Evolutionary conservation across 2,797 vertebrate genomes (phyloP).

Genomic region (Caiman crocodilus): DNA sequence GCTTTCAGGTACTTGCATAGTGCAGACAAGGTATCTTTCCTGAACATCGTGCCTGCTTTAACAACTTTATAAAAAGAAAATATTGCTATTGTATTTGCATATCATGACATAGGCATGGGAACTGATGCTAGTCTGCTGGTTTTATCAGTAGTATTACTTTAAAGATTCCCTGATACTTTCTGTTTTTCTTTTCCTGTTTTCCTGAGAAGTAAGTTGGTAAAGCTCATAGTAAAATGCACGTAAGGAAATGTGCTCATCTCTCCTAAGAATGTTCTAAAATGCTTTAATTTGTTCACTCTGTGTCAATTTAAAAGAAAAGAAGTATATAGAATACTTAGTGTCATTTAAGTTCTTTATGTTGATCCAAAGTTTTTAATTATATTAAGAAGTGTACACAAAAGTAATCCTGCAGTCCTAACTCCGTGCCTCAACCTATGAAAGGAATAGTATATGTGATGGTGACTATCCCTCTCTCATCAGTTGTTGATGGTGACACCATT

Average conservation of each 20-base stretch:
- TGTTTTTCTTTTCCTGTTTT: not conserved
- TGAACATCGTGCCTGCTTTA: not conserved
- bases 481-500: not conserved
- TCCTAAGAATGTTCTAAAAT: not conserved
- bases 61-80: not conserved
- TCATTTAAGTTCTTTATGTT: not conserved
- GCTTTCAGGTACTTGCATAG: not conserved
- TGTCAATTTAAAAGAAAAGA: not conserved
- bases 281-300: not conserved
- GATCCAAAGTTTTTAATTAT: not conserved
- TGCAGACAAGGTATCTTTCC: not conserved
- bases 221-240: not conserved
- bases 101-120: not conserved
- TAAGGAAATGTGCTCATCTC: not conserved
- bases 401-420: not conserved
- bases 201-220: not conserved
- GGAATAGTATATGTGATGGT: not conserved
- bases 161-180: not conserved
- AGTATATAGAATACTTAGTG: not conserved
- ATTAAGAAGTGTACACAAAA: not conserved
- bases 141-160: not conserved
- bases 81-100: rapidly evolving
- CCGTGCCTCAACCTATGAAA: not conserved
- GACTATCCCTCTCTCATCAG: not conserved
- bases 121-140: not conserved